These are phyloP conservation scores for Phalanger gymnotis DNA, from an alignment of 2,797 vertebrate species.

Conservation along the genomic window DNA sequence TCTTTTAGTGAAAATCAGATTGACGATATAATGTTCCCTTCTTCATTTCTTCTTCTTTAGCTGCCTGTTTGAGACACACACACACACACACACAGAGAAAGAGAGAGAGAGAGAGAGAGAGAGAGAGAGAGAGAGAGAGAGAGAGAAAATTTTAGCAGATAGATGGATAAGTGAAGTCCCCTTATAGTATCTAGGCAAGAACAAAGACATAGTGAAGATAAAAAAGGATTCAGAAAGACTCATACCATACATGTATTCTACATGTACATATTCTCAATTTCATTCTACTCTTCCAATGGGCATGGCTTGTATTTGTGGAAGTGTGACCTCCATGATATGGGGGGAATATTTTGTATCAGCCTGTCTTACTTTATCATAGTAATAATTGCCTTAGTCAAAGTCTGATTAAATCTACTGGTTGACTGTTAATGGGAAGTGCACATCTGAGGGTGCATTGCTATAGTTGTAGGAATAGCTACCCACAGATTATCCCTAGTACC, in stretches of 20 bases:
- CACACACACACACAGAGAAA: no score
- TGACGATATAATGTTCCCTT: no score
- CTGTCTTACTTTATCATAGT: not conserved
- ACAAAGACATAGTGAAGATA: not conserved
- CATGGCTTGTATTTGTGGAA: not conserved
- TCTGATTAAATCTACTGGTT: not conserved
- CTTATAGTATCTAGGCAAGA: not conserved
- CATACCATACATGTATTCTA: not conserved
- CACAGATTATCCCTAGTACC: not conserved
- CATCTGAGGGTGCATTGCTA: not conserved
- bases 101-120: not conserved
- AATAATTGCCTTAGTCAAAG: not conserved
- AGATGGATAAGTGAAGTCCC: not conserved
- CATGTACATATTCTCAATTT: not conserved
- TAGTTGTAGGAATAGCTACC: not conserved
- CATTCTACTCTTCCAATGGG: not conserved
- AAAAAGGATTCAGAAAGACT: not conserved
- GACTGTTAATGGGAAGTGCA: not conserved
- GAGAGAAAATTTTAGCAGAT: not conserved
- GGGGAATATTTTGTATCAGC: not conserved
- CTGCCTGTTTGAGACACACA: no score
- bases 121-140: not conserved
- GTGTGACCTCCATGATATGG: not conserved
- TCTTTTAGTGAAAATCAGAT: not conserved
- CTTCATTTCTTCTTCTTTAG: no score